These are phyloP conservation scores for Hemicrepidius hirtus DNA, from an alignment of 2,888 invertebrate species.

Conservation along the genomic window DNA sequence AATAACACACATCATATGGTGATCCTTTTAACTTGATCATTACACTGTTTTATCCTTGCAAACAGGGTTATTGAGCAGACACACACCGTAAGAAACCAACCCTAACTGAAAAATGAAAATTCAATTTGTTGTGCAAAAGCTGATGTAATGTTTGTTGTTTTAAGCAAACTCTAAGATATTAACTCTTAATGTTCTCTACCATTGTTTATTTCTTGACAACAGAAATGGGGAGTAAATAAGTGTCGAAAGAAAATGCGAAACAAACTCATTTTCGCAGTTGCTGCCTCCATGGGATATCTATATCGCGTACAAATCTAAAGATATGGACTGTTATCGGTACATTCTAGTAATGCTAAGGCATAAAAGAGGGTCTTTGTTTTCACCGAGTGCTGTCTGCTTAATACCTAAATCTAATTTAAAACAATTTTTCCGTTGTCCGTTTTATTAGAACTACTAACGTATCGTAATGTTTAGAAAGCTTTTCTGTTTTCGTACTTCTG, in stretches of 20 bases:
- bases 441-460: not conserved
- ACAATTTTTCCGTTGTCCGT: not conserved
- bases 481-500: no score
- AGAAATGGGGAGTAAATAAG: not conserved
- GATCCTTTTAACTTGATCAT: no score
- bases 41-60: no score
- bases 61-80: no score
- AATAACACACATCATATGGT: no score
- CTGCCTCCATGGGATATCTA: slow-evolving; percentile 6
- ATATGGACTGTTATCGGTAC: slow-evolving; percentile 7
- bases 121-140: not conserved
- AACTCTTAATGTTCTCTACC: not conserved
- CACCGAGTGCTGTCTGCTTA: not conserved
- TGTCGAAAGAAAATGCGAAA: not conserved
- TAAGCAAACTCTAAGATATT: not conserved
- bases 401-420: not conserved
- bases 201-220: not conserved
- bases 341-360: not conserved
- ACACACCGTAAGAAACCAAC: no score
- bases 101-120: no score
- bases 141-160: not conserved
- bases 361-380: not conserved
- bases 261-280: slow-evolving; percentile 4
- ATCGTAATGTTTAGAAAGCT: no score
- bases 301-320: slow-evolving; percentile 13